phyloP scores from a whole-genome alignment of 2,113 vertebrate species.

The Gnathonemus echidnorhynchus region DNA sequence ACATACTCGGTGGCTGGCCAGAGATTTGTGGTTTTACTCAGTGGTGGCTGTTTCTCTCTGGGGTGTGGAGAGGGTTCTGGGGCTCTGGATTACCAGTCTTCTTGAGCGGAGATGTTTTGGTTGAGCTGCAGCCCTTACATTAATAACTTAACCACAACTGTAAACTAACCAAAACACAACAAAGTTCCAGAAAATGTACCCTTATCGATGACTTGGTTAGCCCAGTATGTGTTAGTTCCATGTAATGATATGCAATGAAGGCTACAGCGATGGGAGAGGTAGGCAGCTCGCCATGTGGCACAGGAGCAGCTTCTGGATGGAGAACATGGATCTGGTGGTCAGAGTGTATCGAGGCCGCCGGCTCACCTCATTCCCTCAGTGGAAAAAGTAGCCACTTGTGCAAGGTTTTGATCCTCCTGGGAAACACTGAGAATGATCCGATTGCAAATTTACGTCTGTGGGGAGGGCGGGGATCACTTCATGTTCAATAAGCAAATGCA shows the following conservation, averaged over 20 bases:
- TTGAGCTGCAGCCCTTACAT: neutral
- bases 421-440: conserved; percentile 19
- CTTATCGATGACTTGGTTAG: neutral
- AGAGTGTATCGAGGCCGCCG: neutral
- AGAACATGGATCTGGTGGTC: neutral
- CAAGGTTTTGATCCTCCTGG: conserved; percentile 24
- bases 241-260: neutral
- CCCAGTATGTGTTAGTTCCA: neutral
- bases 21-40: neutral
- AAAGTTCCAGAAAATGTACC: neutral
- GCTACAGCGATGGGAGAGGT: neutral
- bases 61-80: neutral
- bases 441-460: conserved; percentile 52
- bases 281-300: neutral
- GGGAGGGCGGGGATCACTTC: conserved; percentile 24
- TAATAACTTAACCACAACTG: neutral
- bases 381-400: neutral
- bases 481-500: conserved; percentile 52
- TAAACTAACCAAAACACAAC: neutral
- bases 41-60: neutral
- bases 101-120: neutral
- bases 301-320: neutral
- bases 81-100: neutral
- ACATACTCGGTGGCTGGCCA: neutral
- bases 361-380: neutral